Evolutionary conservation across 2,888 invertebrate species (phyloP).

Genomic region (Esperia sulphurella): DNA sequence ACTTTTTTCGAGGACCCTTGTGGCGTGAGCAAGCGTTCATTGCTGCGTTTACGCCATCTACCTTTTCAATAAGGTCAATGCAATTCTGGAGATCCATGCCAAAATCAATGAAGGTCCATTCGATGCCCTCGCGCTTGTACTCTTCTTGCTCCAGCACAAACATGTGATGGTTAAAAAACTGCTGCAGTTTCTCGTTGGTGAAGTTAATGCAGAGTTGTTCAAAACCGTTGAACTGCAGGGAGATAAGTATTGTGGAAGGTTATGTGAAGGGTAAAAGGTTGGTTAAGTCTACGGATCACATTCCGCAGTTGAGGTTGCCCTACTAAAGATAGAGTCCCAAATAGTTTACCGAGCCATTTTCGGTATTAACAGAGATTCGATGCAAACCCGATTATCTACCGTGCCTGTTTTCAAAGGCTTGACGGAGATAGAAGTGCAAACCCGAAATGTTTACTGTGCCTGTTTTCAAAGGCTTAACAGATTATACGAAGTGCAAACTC

Average conservation of each 20-base stretch:
- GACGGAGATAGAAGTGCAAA: constrained; percentile 6
- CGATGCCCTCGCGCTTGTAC: constrained; percentile 95
- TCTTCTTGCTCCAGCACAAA: constrained; percentile 98
- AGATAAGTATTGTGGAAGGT: constrained; percentile 60
- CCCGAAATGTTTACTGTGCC: constrained; percentile 4
- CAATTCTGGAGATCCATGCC: constrained; percentile 97
- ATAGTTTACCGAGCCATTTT: constrained; percentile 5
- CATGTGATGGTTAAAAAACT: constrained; percentile 99
- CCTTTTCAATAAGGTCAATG: constrained; percentile 97
- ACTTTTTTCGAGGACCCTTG: constrained; percentile 47
- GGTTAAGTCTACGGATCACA: constrained; percentile 56
- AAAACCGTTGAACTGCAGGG: constrained; percentile 94
- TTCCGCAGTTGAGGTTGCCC: constrained; percentile 53
- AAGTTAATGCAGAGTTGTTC: constrained; percentile 99
- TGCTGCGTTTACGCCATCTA: constrained; percentile 80
- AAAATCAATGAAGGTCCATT: constrained; percentile 98
- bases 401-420: not conserved
- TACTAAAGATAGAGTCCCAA: constrained; percentile 21
- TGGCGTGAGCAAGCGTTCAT: constrained; percentile 76
- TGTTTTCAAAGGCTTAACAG: not conserved
- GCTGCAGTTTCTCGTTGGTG: constrained; percentile 98
- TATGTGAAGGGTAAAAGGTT: constrained; percentile 47
- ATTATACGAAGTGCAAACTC: constrained; percentile 8
- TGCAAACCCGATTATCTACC: constrained; percentile 11
- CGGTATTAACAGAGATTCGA: not conserved